Evolutionary conservation across 2,888 invertebrate genomes (phyloP), one percentile per base, ranked within the genome.

Genomic region (Rhingia rostrata): DNA sequence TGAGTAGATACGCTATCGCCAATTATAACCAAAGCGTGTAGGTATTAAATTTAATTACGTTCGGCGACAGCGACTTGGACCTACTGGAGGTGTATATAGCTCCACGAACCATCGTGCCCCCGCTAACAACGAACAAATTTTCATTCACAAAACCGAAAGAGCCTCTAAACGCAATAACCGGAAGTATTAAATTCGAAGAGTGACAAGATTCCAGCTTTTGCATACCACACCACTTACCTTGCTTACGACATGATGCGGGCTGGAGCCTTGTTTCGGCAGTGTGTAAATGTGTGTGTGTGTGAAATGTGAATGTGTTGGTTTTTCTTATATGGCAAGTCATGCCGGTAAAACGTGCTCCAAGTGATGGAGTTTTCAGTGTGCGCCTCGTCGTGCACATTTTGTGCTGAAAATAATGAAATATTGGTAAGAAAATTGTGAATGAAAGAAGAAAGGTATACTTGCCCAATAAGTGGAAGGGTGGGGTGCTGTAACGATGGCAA

Each of bases 101-200:
- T 14, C 63, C 61, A n/a, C 30, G 37, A 22, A 30, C 45, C 37
- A 43, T 43, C 39, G 9, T 56, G n/a, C n/a, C 12, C 37, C 45
- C 10, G 5, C n/a, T 30, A 10, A 14, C 47, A 39, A 51, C 22
- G 22, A 22, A 22, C 22, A 32, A 22, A 33, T 54, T 60, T 78
- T 78, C 78, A 78, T 78, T 78, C 78, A 78, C 70, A 78, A 78
- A 78, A 70, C 56, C 78, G 54, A 63, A 61, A 69, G 61, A 60
- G 37, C 47, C 35, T 53, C 12, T 33, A 63, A 78, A 70, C 78
- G 75, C 61, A 69, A 70, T 78, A 88, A 86, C 89, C 88, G 89
- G 88, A 88, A 88, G 89, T 88, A 88, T 88, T 88, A 88, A 88
- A 88, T 88, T 88, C 88, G 88, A 88, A 88, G 86, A 87, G 86